phyloP scores from a whole-genome alignment of 2,888 invertebrate genomes.

The Phyto melanocephala region DNA sequence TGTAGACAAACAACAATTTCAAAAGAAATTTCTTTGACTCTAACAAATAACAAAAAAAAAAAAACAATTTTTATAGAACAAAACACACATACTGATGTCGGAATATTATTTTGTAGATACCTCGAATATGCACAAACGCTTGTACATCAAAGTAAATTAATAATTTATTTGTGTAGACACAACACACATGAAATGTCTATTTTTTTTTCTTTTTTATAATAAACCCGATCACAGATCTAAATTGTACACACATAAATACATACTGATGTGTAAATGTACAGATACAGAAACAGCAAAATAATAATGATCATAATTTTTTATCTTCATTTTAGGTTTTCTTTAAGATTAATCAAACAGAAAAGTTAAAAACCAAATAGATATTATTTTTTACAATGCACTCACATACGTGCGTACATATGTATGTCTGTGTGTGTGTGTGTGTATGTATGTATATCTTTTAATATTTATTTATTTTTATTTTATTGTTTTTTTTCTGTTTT shows the following conservation, averaged over 20 bases:
- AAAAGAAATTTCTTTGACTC: conserved; percentile 8
- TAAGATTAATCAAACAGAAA: conserved; percentile 48
- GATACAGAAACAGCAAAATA: conserved; percentile 8
- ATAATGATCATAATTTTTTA: conserved; percentile 43
- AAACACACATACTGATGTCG: background rate
- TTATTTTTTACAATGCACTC: background rate
- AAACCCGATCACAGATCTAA: conserved; percentile 22
- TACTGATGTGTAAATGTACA: background rate
- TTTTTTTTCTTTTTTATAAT: conserved; percentile 14
- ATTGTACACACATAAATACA: background rate
- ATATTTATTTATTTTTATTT: background rate
- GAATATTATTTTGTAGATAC: background rate
- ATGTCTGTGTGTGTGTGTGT: background rate
- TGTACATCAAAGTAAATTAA: conserved; percentile 37
- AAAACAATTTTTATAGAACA: background rate
- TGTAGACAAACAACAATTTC: conserved; percentile 12
- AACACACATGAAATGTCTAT: conserved; percentile 31
- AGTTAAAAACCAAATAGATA: conserved; percentile 33
- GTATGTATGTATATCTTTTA: background rate
- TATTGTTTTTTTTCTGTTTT: conserved; percentile 26
- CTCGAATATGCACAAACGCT: conserved; percentile 16
- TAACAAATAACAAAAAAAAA: background rate
- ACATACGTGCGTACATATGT: background rate
- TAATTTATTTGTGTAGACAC: conserved; percentile 29
- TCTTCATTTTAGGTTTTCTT: conserved; percentile 22